Percentiles rank a stretch among this genome's conserved stretches.
Conservation (phyloP, 2,797 vertebrate genomes). For the Myripristis murdjan region DNA sequence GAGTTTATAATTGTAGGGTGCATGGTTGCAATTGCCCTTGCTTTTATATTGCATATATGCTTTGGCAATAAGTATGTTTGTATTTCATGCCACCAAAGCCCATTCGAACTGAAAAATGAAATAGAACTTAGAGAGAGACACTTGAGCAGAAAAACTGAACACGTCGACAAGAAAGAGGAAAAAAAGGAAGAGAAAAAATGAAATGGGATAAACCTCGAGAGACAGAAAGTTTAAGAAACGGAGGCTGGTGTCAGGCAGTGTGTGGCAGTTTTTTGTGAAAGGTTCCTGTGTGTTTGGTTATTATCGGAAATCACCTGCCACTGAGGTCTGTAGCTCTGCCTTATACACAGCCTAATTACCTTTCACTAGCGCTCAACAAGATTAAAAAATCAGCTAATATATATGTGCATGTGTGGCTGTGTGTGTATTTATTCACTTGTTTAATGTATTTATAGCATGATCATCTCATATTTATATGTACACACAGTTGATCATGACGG, state of each 20-base stretch:
- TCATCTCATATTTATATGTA: not conserved
- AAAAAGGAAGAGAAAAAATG: not conserved
- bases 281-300: not conserved
- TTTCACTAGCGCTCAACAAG: conserved; percentile 4
- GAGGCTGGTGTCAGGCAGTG: not conserved
- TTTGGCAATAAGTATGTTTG: no score
- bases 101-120: no score
- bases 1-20: no score
- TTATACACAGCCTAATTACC: conserved; percentile 19
- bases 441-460: no score
- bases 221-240: not conserved
- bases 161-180: not conserved
- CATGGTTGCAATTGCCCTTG: no score
- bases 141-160: not conserved
- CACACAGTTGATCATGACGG: conserved; percentile 23
- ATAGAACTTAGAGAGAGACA: not conserved
- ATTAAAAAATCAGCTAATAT: not conserved
- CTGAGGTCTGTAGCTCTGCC: conserved; percentile 4
- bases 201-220: no score
- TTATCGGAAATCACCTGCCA: conserved; percentile 8
- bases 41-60: no score
- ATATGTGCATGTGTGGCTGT: not conserved
- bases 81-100: no score
- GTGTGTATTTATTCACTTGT: not conserved
- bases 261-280: conserved; percentile 5